Base-by-base conservation (phyloP, 2,113 vertebrate genomes). In the Fukomys damarensis region DNA sequence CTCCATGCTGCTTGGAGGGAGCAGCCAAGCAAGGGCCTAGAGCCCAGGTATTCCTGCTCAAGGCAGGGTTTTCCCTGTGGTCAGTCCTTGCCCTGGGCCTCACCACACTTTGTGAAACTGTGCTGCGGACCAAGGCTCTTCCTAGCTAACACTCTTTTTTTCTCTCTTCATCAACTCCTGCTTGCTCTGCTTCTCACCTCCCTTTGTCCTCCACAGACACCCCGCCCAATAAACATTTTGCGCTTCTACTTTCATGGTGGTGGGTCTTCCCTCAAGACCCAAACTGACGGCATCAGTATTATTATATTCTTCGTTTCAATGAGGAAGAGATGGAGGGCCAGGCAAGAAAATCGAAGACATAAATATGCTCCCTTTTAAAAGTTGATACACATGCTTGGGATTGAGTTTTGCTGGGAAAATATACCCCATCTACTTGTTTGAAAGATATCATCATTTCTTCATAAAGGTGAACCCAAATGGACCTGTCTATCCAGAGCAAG, bases 51-150 rank as follows among this genome's bases (percentile, higher is more conserved):
- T 6, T 77, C 13, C 72, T 54, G 58, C 41, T 32, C 10, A 1
- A 1, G 7, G 5, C 8, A n/a, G 14, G 2, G 2, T 3, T 68
- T 54, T 9, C 70, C 7, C 24, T 7, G 35, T 30, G 79, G 13
- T 19, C 59, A 49, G 4, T 2, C 9, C 41, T 79, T 19, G 35
- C 5, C 13, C 20, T 5, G 26, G 7, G 1, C 30, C 26, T 9
- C n/a, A 26, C 24, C 3, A 54, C 30, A 65, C 46, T 83, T 82
- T 61, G 28, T 22, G 43, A 70, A 12, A 22, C 38, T 38, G 49
- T 38, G 49, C 11, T 38, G 46, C 26, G 38, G 11, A n/a, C 5
- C 14, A 26, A 81, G 52, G 32, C 14, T 65, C 32, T 63, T 91
- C 41, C 54, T 9, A 28, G 32, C 2, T 14, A 13, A 43, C 56